Evolutionary conservation across 2,113 vertebrate genomes (phyloP).

Genomic region (Corythornis madagascariensis): DNA sequence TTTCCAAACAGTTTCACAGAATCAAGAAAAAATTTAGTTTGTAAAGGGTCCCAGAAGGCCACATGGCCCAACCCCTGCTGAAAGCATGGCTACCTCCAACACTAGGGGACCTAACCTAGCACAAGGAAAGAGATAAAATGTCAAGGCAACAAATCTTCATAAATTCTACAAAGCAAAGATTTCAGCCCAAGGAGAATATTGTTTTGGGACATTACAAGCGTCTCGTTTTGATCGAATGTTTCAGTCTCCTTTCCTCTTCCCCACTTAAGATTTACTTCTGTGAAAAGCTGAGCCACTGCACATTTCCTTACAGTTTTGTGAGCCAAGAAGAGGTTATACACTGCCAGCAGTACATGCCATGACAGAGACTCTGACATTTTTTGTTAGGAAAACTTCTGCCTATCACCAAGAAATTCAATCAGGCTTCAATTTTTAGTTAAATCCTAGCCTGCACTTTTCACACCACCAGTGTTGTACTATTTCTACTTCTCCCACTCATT

Average conservation of each 20-base stretch:
- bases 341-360: neutral
- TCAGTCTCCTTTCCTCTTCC: neutral
- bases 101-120: neutral
- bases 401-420: neutral
- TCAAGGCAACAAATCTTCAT: neutral
- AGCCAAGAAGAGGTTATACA: neutral
- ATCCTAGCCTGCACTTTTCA: neutral
- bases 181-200: neutral
- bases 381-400: neutral
- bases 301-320: neutral
- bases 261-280: neutral
- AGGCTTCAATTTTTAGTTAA: neutral
- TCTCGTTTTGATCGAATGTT: neutral
- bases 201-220: neutral
- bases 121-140: neutral
- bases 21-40: conserved; percentile 39
- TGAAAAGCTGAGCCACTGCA: neutral
- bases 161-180: neutral
- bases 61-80: neutral
- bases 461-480: neutral
- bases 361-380: neutral
- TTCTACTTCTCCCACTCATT: neutral
- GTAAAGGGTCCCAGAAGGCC: conserved; percentile 38
- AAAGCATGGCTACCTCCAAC: neutral
- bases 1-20: conserved; percentile 51